Conservation (phyloP, 2,797 vertebrate genomes). For the Sparus aurata region DNA sequence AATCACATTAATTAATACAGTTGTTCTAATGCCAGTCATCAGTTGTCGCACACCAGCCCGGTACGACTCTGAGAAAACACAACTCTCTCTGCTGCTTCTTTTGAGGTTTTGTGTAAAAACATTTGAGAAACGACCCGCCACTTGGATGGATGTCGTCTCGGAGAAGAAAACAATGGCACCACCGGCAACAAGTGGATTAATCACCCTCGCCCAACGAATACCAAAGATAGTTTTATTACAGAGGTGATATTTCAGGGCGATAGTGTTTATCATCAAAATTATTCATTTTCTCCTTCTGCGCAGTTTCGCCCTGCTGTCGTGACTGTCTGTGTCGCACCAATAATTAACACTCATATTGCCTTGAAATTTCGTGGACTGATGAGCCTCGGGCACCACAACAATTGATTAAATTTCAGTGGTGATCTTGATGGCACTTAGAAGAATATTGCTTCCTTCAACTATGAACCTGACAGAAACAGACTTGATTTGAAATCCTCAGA, state of each 20-base stretch:
- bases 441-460: constrained; percentile 27
- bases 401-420: constrained; percentile 28
- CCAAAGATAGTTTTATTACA: constrained; percentile 5
- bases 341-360: constrained; percentile 20
- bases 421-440: constrained; percentile 18
- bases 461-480: constrained; percentile 25
- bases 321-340: constrained; percentile 7
- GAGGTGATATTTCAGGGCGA: constrained; percentile 20
- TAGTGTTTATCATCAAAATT: background rate
- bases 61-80: constrained; percentile 8
- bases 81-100: constrained; percentile 8
- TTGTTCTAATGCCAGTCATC: background rate
- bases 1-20: background rate
- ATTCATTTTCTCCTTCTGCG: background rate
- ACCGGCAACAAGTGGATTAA: constrained; percentile 40
- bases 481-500: constrained; percentile 13
- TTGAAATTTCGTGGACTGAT: background rate
- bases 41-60: background rate
- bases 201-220: constrained; percentile 11
- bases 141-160: constrained; percentile 19
- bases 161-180: constrained; percentile 34
- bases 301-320: background rate
- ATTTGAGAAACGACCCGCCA: constrained; percentile 15
- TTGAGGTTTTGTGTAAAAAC: constrained; percentile 21
- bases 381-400: background rate